These are phyloP conservation scores for Drosophila mulleri DNA, from an alignment of 2,888 invertebrate species.

Conservation along the genomic window DNA sequence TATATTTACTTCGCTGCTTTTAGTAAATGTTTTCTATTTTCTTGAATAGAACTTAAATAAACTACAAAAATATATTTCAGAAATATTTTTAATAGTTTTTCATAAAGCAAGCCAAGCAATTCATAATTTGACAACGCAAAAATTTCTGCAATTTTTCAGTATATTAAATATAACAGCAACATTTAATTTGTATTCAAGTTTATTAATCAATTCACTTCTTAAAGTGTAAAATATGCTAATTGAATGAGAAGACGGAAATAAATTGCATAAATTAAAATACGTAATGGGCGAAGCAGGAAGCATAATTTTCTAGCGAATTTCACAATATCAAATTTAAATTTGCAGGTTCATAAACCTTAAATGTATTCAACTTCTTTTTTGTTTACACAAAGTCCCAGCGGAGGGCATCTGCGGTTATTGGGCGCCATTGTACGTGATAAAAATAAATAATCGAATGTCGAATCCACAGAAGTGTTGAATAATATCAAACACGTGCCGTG, in stretches of 20 bases:
- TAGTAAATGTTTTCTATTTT: too few species aligned
- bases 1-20: neutral
- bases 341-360: constrained; percentile 53
- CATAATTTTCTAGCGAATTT: constrained; percentile 32
- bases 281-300: constrained; percentile 10
- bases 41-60: too few species aligned
- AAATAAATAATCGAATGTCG: constrained; percentile 52
- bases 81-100: neutral
- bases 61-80: neutral
- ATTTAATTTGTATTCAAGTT: neutral
- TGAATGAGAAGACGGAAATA: constrained; percentile 18
- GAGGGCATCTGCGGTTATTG: constrained; percentile 51
- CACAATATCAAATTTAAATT: constrained; percentile 47
- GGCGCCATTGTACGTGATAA: constrained; percentile 56
- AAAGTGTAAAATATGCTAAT: constrained; percentile 27
- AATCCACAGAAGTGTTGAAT: constrained; percentile 42
- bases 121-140: too few species aligned
- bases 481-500: constrained; percentile 52
- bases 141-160: neutral
- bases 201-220: neutral
- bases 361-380: constrained; percentile 35
- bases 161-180: neutral
- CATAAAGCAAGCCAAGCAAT: neutral
- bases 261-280: constrained; percentile 23
- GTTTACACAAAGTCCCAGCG: constrained; percentile 46